Percentiles rank a stretch among this genome's conserved stretches.
Evolutionary conservation across 2,113 vertebrate species (phyloP).

Genomic region (Danionella cerebrum): DNA sequence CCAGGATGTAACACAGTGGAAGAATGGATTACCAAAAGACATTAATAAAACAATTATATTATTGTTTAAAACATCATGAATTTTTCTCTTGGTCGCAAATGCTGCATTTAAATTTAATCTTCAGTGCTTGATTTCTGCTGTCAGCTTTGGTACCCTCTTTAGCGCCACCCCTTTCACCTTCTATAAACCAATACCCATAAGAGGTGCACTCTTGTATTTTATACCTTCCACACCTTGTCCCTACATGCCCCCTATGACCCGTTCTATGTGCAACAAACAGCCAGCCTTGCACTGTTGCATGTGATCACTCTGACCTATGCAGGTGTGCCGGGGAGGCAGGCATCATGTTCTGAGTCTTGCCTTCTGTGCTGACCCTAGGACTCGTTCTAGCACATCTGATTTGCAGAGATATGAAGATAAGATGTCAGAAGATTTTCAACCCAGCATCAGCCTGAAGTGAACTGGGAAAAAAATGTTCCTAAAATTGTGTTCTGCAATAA

Average conservation of each 20-base stretch:
- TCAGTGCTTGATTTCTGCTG: background rate
- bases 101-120: background rate
- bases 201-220: conserved; percentile 44
- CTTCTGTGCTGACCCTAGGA: background rate
- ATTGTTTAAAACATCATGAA: too few species aligned
- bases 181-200: conserved; percentile 26
- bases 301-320: conserved; percentile 34
- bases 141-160: background rate
- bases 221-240: conserved; percentile 14
- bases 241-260: conserved; percentile 27
- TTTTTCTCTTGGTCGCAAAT: background rate
- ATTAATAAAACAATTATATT: too few species aligned
- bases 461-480: background rate
- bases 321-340: background rate
- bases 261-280: conserved; percentile 42
- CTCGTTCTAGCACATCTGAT: background rate
- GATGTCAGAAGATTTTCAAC: background rate
- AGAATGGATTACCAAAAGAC: too few species aligned
- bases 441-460: background rate
- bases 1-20: too few species aligned
- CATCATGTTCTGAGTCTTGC: background rate
- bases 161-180: background rate
- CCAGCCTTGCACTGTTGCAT: conserved; percentile 29
- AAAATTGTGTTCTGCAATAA: too few species aligned
- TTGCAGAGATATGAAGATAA: background rate